These are phyloP conservation scores for Halisarca cf. caerulea DNA, from an alignment of 37 sponge, comb jelly and placozoan genomes.

Conservation along the genomic window DNA sequence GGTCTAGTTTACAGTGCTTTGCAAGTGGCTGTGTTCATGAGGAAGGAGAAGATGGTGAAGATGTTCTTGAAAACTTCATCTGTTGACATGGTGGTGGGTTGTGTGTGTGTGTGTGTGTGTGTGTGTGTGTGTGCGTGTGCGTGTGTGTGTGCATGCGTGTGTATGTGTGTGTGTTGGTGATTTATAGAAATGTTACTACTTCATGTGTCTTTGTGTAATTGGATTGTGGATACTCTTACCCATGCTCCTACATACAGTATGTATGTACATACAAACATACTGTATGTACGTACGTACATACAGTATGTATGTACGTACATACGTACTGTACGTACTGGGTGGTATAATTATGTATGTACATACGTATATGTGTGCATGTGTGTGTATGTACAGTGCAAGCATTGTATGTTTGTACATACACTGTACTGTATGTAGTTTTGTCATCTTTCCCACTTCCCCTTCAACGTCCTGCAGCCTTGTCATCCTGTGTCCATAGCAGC, in stretches of 20 bases:
- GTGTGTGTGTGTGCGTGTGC: neutral
- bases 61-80: neutral
- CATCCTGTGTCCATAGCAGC: neutral
- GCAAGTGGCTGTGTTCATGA: constrained; percentile 3
- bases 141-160: neutral
- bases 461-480: neutral
- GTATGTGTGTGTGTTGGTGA: constrained; percentile 22
- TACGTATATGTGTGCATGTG: too few species aligned
- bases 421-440: too few species aligned
- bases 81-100: neutral
- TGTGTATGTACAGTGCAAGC: neutral
- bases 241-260: too few species aligned
- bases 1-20: constrained; percentile 13
- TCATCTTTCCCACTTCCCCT: too few species aligned
- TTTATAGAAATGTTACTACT: too few species aligned
- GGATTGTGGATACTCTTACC: too few species aligned
- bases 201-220: too few species aligned
- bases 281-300: neutral
- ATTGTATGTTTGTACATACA: neutral
- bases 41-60: constrained; percentile 11
- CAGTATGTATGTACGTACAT: neutral
- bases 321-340: too few species aligned
- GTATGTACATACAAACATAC: neutral
- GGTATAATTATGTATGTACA: too few species aligned
- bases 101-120: neutral